Base-by-base conservation (phyloP, 2,888 invertebrate species). In the Mesorhabditis belari region DNA sequence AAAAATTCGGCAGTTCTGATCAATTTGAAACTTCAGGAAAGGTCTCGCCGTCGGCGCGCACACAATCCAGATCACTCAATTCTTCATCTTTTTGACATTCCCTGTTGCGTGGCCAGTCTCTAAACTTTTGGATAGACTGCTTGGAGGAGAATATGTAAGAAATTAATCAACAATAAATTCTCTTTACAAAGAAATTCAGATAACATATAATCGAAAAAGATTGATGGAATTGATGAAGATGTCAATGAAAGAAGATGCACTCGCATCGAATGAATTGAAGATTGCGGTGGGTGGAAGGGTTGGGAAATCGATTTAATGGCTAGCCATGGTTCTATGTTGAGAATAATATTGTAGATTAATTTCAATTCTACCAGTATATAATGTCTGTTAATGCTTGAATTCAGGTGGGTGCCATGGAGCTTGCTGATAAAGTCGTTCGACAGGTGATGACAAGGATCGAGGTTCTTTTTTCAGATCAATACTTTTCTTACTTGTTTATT, bases 371-470 rank as follows among this genome's bases (percentile, higher is more conserved):
- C 6, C 5, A 25, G 12, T 17, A 25, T 6, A 54, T 9, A 17
- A 28, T 17, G 17, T 9, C 3, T 53, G n/a, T 19, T 35, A 57
- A 60, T n/a, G n/a, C n/a, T n/a, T n/a, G n/a, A n/a, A 76, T 74
- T 29, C 76, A 74, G 5, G 74, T 79, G 3, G 98, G 98, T 1
- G 98, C 98, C 0, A 84, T 99, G 77, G 93, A 95, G 81, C 86
- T 99, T 55, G 88, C 91, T 54, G 92, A 89, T 84, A 98, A 98
- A 85, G 90, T 88, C 0, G 98, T 95, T 0, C 85, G 86, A 0
- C 90, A 94, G 77, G 90, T 96, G n/a, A 98, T 98, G 96, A 98
- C 96, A 3, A 89, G 88, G 79, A 87, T 98, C 65, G 91, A 91
- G 35, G 67, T 65, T 4, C 55, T 64, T 59, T 2, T 26, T 57